Conservation (phyloP, 1,140 invertebrate genomes). For the Penaeus vannamei region DNA sequence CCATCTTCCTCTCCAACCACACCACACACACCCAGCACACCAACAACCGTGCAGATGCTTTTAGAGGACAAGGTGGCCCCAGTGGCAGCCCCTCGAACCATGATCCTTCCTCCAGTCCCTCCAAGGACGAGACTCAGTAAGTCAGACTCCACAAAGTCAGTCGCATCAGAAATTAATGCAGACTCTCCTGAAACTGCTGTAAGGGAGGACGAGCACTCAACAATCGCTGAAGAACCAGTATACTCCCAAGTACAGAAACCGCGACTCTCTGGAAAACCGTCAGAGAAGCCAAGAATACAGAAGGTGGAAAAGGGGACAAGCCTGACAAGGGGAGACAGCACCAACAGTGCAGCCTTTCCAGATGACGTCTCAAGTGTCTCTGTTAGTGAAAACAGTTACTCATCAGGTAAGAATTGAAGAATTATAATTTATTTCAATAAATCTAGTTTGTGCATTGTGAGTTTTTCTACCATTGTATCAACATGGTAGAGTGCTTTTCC, state of each 20-base stretch:
- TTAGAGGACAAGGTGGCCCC: background rate
- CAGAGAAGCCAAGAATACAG: background rate
- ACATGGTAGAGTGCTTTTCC: too few relatives aligned
- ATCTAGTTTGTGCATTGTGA: background rate
- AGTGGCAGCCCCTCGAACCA: conserved; percentile 33
- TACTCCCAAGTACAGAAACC: conserved; percentile 50
- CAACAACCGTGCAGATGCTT: background rate
- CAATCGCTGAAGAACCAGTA: conserved; percentile 18
- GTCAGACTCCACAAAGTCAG: conserved; percentile 36
- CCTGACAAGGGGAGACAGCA: background rate
- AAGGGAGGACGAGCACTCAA: too few relatives aligned
- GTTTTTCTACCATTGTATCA: too few relatives aligned
- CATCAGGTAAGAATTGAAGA: conserved; percentile 31
- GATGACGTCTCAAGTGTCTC: conserved; percentile 53
- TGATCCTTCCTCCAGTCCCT: conserved; percentile 4
- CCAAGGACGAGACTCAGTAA: conserved; percentile 37
- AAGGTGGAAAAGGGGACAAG: background rate
- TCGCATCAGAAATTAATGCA: background rate
- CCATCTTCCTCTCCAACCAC: background rate
- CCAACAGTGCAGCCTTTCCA: conserved; percentile 46
- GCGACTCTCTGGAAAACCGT: background rate
- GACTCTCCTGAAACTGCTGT: too few relatives aligned
- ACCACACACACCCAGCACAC: background rate
- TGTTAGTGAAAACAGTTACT: conserved; percentile 37
- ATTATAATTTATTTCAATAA: background rate